phyloP scores from a whole-genome alignment of 2,113 vertebrate genomes.

The Globicephala melas region DNA sequence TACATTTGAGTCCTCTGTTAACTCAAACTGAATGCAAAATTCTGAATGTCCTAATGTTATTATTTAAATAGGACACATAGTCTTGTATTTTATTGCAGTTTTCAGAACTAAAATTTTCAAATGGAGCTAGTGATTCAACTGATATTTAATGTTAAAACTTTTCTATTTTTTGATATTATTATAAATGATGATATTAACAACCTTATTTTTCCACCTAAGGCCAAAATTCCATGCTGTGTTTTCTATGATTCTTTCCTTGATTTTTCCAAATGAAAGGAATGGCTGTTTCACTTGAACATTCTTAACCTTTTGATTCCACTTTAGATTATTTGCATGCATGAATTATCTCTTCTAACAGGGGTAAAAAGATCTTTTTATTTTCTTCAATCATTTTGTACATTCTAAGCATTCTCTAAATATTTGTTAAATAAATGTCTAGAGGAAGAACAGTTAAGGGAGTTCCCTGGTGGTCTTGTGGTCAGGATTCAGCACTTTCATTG shows the following conservation, averaged over 20 bases:
- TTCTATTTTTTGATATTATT: not conserved
- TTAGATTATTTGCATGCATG: not conserved
- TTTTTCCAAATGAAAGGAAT: not conserved
- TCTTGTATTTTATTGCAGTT: not conserved
- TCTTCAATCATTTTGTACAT: not conserved
- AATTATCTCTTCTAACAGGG: not conserved
- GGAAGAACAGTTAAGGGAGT: not conserved
- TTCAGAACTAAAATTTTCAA: not conserved
- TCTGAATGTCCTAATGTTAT: not conserved
- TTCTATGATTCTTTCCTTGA: not conserved
- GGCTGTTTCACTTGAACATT: not conserved
- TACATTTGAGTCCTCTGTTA: not conserved
- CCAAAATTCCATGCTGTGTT: not conserved
- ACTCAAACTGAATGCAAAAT: not conserved
- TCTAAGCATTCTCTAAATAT: not conserved
- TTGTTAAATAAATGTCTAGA: conserved; percentile 2
- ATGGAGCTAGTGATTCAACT: not conserved
- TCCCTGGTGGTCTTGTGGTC: no score
- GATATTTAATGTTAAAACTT: not conserved
- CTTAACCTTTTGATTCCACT: not conserved
- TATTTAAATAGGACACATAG: not conserved
- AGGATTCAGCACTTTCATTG: no score
- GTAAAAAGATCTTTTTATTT: not conserved
- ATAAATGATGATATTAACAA: not conserved
- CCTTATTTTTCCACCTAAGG: not conserved